Base-by-base conservation (phyloP, 2,113 vertebrate genomes). In the Panthera tigris region DNA sequence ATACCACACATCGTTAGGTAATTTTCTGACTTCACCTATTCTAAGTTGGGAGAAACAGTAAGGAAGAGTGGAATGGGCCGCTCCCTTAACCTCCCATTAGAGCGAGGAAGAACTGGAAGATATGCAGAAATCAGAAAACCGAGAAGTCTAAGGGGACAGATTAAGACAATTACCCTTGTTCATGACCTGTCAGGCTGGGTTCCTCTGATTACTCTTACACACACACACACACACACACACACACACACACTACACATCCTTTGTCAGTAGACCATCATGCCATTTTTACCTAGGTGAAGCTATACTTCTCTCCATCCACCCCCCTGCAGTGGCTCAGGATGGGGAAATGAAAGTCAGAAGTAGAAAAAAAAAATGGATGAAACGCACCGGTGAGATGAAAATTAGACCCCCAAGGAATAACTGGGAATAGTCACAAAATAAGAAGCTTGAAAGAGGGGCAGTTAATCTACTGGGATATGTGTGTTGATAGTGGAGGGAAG, bases 1-100 rank as follows among this genome's bases (percentile, higher is more conserved):
- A 52, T 65, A 61, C 33, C 25, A 76, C 3, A 8, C 52, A 41
- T 39, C 23, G 1, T 94, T 85, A 83, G 25, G 29, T 80, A 78
- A 31, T 74, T 93, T 95, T 92, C 93, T 91, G 78, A 86, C 66
- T 95, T 97, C 29, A 80, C 33, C 41, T 82, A 23, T 89, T 82
- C 45, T 80, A 63, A 79, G 1, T 66, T 71, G 81, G 39, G 50
- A 68, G 79, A 61, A 52, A 27, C 33, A 82, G 57, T 69, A 65
- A 95, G 63, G 85, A 31, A 94, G 18, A 69, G 11, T 48, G 79
- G 61, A 93, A 74, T 63, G 29, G 45, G n/a, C 73, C 39, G 14
- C 45, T 78, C 29, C 36, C 29, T 95, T 55, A 84, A 88, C 81
- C 33, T 95, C 18, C 55, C 52, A 18, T 71, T 84, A 74, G 41